Base-by-base conservation (phyloP, 1,140 invertebrate genomes). In the Antheraea pernyi region DNA sequence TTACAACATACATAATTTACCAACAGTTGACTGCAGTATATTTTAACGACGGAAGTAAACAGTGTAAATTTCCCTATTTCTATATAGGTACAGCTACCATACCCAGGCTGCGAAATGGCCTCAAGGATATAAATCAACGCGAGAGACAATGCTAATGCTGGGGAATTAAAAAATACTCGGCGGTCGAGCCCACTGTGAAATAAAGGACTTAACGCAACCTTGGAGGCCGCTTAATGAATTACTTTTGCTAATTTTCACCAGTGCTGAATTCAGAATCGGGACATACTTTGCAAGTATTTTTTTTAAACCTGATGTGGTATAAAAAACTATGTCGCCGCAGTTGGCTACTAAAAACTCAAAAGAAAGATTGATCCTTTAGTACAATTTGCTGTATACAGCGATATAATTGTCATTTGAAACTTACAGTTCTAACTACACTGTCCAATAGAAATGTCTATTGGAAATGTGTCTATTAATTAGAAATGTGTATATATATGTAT, bases 121-220 rank as follows among this genome's bases (percentile, higher is more conserved):
- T 72, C 53, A 59, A 19, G 59, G 42, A 71, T 78, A 84, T 91
- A 91, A 91, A 91, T 91, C 89, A 91, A 77, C 65, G 70, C 63
- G 48, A 58, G 74, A 84, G 84, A 89, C 89, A 88, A 88, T 86
- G 86, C 79, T 88, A 91, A 91, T 85, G 82, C 85, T 46, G 79
- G 69, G 77, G 88, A 91, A 91, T 91, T 91, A 91, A 90, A 91
- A 90, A 91, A 88, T 91, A 86, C 88, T 91, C 81, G 78, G 58
- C 42, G 46, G 75, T 69, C 73, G 72, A 84, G 81, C 77, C 77
- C 79, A 77, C 82, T 79, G 81, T 81, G 84, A 88, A 89, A 87
- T 89, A 88, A 90, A 82, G 80, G 86, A 86, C 88, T 88, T 83
- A 81, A 77, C 81, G 77, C 81, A 85, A 89, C 88, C 89, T 91